Evolutionary conservation across 2,888 invertebrate genomes (phyloP), one percentile per base, ranked within the genome.

Genomic region (Dicycla oo): DNA sequence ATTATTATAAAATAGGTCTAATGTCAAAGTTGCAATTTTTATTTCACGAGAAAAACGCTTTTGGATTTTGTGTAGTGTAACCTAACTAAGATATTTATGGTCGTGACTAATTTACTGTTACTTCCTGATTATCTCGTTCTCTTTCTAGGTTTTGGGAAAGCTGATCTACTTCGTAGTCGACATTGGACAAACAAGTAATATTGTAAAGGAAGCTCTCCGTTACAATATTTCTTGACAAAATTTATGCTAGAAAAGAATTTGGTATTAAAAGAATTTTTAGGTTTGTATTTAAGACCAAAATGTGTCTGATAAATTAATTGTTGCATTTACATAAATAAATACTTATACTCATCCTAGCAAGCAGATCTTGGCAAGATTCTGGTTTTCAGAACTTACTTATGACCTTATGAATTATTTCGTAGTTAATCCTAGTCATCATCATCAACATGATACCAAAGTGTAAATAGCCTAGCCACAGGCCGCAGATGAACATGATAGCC

Each of bases 401-500:
- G 11, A 30, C 15, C 18, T 8, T 69, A 38, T 4, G n/a, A 56
- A 26, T 43, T 8, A 26, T 61, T 26, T 45, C 26, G 5, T 40
- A 57, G n/a, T n/a, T 57, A 34, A n/a, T 57, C 4, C 10, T 43
- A 23, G 45, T 30, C 61, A 72, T 62, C 53, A 75, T n/a, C 51
- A 72, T 62, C 53, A 75, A 54, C 38, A 47, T 56, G 51, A 62
- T 30, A 62, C 10, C 38, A 54, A 54, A 54, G 45, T 53, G 53
- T 51, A 54, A 54, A 75, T 38, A 54, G 45, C 20, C 20, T 75
- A 54, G 30, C 75, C 72, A 75, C 75, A 72, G 64, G 54, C 75
- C 75, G 65, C 65, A 73, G 47, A 40, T 47, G 40, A 64, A 73
- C 38, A 73, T 56, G 75, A 65, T 73, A 75, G 40, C 66, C 54